Evolutionary conservation across 2,888 invertebrate species (phyloP), one percentile per base, ranked within the genome.

Genomic region (Meloe dianella): DNA sequence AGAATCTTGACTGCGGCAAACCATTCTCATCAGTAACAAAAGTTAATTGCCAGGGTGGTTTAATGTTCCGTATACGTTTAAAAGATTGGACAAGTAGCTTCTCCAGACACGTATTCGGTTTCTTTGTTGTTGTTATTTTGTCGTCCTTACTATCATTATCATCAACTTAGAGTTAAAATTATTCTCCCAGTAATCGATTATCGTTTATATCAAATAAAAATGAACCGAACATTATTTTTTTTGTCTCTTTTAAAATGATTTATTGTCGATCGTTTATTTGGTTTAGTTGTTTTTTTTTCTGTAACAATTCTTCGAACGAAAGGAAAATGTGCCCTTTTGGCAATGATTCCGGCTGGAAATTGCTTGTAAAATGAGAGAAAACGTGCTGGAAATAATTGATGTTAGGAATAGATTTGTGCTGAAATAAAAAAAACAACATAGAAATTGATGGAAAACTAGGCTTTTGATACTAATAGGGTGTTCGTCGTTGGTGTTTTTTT

Each of bases 1-100:
- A 47, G 41, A 41, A 10, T 20, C 20, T 47, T 47, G 47, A 47
- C 47, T 47, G 47, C 20, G 20, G 47, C 6, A 47, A 47, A 20
- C 47, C 47, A 47, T 47, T 47, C 20, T 22, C 47, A 47, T 47
- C 47, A 20, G 47, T 47, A 47, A 47, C 47, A 47, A 47, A 47
- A 47, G 47, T 47, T 47, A 47, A 47, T 47, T 47, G 47, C 10
- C 22, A 10, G 47, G 47, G 47, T 47, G 47, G 47, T 47, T 47
- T 47, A 47, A 47, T 47, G 47, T 47, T 47, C 47, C 47, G 20
- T 47, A 20, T 47, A 20, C 47, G 47, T 47, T 47, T 47, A 47
- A 47, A 47, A 47, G 47, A 47, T 47, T 47, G 47, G 20, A 47
- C 47, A 47, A 47, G 47, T 3, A 47, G 20, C 20, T 47, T 47